These are phyloP conservation scores for Cossypha heuglini DNA, from an alignment of 2,797 vertebrate genomes.

Conservation along the genomic window DNA sequence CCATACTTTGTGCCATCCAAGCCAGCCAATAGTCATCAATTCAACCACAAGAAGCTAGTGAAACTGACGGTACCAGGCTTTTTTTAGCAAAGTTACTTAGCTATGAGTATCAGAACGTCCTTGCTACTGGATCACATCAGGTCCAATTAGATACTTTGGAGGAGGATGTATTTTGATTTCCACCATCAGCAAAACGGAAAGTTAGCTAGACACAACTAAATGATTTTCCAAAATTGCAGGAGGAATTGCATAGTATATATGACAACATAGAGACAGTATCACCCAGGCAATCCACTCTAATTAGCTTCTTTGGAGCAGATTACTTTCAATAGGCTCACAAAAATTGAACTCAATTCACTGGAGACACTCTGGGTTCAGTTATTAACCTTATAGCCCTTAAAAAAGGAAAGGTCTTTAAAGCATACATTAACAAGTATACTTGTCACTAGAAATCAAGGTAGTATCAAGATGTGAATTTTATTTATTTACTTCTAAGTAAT, in stretches of 20 bases:
- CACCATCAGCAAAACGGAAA: not conserved
- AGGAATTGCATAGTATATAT: not conserved
- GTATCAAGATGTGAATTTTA: not conserved
- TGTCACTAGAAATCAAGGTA: conserved; percentile 52
- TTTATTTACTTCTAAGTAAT: not conserved
- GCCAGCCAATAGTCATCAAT: not conserved
- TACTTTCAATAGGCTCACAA: conserved; percentile 54
- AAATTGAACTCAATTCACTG: conserved; percentile 69
- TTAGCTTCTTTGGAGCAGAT: conserved; percentile 66
- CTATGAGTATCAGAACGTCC: not conserved
- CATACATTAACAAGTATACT: conserved; percentile 36
- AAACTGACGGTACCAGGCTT: not conserved
- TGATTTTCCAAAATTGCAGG: not conserved
- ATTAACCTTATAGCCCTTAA: conserved; percentile 69
- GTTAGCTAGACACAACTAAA: not conserved
- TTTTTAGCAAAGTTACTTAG: not conserved
- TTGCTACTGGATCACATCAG: not conserved
- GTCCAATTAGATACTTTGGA: not conserved
- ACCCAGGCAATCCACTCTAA: conserved; percentile 31
- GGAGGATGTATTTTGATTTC: not conserved
- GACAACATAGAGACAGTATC: not conserved
- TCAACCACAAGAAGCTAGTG: not conserved
- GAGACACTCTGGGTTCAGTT: conserved; percentile 61
- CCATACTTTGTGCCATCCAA: not conserved
- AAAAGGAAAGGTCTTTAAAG: conserved; percentile 53